phyloP scores from a whole-genome alignment of 1,140 invertebrate species.

The Tigriopus japonicus region DNA sequence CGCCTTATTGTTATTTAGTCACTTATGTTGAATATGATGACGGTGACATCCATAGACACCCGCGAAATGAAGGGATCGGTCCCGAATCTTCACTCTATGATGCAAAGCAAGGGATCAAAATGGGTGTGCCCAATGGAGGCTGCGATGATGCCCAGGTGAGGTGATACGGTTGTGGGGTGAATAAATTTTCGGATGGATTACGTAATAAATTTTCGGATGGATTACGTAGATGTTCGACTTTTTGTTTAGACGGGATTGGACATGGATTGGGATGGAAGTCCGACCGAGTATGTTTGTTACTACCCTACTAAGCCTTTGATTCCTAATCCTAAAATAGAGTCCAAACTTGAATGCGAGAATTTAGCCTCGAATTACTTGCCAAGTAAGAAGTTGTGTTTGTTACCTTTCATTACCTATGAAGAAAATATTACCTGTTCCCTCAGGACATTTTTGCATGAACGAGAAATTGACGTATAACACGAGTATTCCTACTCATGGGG shows the following conservation, averaged over 20 bases:
- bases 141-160: slow-evolving; percentile 52
- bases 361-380: slow-evolving; percentile 40
- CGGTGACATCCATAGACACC: too few species aligned
- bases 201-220: too few species aligned
- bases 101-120: slow-evolving; percentile 31
- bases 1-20: too few species aligned
- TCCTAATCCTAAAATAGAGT: slow-evolving; percentile 29
- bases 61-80: too few species aligned
- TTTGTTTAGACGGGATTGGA: slow-evolving; percentile 38
- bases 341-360: slow-evolving; percentile 35
- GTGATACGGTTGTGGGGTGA: too few species aligned
- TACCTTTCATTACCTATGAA: not conserved
- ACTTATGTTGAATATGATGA: too few species aligned
- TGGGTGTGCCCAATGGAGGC: slow-evolving; percentile 32
- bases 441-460: slow-evolving; percentile 47
- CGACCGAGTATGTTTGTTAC: slow-evolving; percentile 43
- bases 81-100: slow-evolving; percentile 16
- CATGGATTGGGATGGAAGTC: slow-evolving; percentile 47
- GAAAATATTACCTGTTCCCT: slow-evolving; percentile 19
- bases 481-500: slow-evolving; percentile 43
- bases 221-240: slow-evolving; percentile 17
- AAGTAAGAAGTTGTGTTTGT: slow-evolving; percentile 20
- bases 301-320: slow-evolving; percentile 28
- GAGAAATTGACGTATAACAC: slow-evolving; percentile 41
- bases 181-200: too few species aligned